Percentiles rank a stretch among this genome's conserved stretches.
Conservation (phyloP, 2,888 invertebrate genomes). For the Heterodera filipjevi region DNA sequence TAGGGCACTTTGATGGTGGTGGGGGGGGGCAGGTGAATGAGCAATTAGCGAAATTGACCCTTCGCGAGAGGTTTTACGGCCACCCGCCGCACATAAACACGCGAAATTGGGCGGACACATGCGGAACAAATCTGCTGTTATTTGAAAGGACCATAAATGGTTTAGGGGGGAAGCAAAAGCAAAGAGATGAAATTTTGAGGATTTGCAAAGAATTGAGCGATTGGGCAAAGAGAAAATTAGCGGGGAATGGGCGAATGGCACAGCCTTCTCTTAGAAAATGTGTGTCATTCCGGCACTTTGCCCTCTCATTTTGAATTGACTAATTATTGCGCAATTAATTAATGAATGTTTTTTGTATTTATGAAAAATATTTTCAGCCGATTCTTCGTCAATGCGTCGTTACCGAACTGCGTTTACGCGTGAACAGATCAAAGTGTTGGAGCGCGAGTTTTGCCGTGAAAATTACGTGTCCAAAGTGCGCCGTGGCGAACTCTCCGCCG, state of each 20-base stretch:
- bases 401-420: constrained; percentile 96
- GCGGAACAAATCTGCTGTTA: background rate
- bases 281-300: no score
- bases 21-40: constrained; percentile 10
- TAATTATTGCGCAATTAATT: no score
- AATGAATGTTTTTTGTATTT: background rate
- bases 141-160: background rate
- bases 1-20: background rate
- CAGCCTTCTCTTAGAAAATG: no score
- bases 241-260: background rate
- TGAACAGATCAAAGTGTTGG: constrained; percentile 86
- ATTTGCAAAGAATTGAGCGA: background rate
- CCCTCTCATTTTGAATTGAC: no score
- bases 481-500: constrained; percentile 89
- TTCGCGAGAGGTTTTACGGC: background rate
- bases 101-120: background rate
- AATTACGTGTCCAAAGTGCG: constrained; percentile 95
- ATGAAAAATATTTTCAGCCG: background rate
- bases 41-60: constrained; percentile 22
- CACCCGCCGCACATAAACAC: constrained; percentile 17
- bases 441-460: constrained; percentile 89
- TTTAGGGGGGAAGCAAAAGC: background rate
- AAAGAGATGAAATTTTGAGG: background rate
- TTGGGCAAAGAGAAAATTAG: background rate
- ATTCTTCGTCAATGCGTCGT: constrained; percentile 70